phyloP scores from a whole-genome alignment of 2,797 vertebrate genomes.

The Eurystomus glaucurus region DNA sequence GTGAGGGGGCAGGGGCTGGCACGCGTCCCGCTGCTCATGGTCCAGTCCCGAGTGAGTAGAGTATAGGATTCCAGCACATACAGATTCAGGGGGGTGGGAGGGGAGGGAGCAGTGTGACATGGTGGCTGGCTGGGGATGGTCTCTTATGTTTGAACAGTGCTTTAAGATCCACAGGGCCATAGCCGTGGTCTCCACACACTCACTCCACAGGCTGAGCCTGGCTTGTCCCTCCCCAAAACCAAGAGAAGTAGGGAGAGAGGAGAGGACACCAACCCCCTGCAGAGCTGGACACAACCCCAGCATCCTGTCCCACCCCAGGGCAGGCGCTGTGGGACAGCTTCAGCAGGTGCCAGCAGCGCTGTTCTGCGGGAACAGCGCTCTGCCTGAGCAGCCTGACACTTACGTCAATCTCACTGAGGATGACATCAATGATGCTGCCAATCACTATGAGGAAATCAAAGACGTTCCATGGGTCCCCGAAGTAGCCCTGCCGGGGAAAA shows the following conservation, averaged over 20 bases:
- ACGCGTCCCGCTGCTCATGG: background rate
- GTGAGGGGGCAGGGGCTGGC: background rate
- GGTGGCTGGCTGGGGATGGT: background rate
- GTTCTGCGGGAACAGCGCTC: background rate
- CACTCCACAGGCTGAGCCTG: background rate
- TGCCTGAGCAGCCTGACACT: constrained; percentile 75
- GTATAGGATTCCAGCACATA: background rate
- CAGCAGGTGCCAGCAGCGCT: background rate
- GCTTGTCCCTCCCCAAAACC: background rate
- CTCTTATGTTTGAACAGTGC: background rate
- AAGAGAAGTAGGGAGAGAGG: background rate
- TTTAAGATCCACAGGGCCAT: background rate
- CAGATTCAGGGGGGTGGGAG: background rate
- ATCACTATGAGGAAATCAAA: constrained; percentile 98
- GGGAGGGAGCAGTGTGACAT: background rate
- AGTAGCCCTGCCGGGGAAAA: constrained; percentile 90
- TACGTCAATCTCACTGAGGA: constrained; percentile 96
- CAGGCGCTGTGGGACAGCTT: fast-evolving
- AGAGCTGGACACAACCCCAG: background rate
- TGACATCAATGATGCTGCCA: constrained; percentile 96
- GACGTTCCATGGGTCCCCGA: constrained; percentile 99
- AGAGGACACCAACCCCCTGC: background rate
- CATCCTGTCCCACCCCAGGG: background rate
- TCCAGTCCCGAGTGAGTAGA: background rate
- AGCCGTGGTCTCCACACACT: background rate